phyloP scores from a whole-genome alignment of 2,888 invertebrate genomes.

The Sarcophaga subvicina region DNA sequence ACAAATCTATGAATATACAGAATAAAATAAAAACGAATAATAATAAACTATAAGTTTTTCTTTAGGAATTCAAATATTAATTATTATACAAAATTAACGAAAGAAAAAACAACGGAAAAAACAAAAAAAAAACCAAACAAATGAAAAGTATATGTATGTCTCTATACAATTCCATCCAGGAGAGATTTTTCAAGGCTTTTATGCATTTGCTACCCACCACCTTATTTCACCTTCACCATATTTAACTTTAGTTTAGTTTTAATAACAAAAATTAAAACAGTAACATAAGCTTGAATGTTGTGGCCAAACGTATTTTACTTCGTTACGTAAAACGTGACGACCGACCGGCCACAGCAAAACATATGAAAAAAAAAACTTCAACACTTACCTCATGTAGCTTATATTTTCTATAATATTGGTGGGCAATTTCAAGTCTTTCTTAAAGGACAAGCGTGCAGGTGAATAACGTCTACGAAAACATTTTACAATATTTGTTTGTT shows the following conservation, averaged over 20 bases:
- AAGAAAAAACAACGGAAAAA: conserved; percentile 5
- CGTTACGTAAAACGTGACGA: background rate
- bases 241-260: conserved; percentile 55
- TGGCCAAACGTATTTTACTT: conserved; percentile 17
- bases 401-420: conserved; percentile 90
- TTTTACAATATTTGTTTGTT: conserved; percentile 71
- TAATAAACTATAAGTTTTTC: no score
- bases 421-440: conserved; percentile 91
- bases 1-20: no score
- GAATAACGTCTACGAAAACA: conserved; percentile 89
- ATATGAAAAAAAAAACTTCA: conserved; percentile 37
- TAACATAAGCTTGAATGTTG: conserved; percentile 51
- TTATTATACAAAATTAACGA: background rate
- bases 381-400: conserved; percentile 88
- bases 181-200: conserved; percentile 28
- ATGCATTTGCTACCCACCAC: conserved; percentile 58
- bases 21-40: no score
- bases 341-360: conserved; percentile 1
- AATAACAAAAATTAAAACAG: conserved; percentile 60
- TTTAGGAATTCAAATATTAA: background rate
- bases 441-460: conserved; percentile 91
- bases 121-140: background rate
- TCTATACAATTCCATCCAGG: conserved; percentile 29
- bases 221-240: conserved; percentile 61
- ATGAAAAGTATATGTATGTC: background rate